phyloP scores from a whole-genome alignment of 2,888 invertebrate species.

The Arrhopalites spinosus region DNA sequence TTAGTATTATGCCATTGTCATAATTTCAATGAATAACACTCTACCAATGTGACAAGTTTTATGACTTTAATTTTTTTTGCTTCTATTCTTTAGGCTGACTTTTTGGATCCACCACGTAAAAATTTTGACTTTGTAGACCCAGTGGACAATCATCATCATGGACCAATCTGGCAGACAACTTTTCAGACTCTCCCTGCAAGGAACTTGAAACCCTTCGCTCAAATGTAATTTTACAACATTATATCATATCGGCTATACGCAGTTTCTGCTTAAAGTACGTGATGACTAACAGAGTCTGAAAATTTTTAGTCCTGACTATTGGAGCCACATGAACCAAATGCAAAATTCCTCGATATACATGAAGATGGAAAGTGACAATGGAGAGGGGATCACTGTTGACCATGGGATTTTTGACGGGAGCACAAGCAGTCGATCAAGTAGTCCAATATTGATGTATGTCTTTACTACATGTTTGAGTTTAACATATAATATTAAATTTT shows the following conservation, averaged over 20 bases:
- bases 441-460: constrained; percentile 11
- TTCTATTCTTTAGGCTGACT: constrained; percentile 3
- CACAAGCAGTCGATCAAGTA: constrained; percentile 15
- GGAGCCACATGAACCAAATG: neutral
- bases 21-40: no score
- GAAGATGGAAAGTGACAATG: constrained; percentile 15
- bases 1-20: no score
- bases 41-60: no score
- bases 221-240: neutral
- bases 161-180: neutral
- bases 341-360: neutral
- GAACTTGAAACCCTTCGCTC: neutral
- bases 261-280: neutral
- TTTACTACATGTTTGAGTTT: no score
- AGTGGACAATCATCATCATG: neutral
- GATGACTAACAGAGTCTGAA: neutral
- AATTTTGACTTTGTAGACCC: neutral
- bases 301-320: neutral
- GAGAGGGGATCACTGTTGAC: neutral
- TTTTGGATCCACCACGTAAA: constrained; percentile 5
- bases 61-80: neutral
- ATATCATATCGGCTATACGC: neutral
- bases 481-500: neutral
- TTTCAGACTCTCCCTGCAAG: neutral
- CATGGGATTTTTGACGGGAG: neutral